A percentile compares a stretch with the other conserved stretches of the same genome.
Evolutionary conservation across 2,113 vertebrate genomes (phyloP).

Genomic region (Thymallus thymallus): DNA sequence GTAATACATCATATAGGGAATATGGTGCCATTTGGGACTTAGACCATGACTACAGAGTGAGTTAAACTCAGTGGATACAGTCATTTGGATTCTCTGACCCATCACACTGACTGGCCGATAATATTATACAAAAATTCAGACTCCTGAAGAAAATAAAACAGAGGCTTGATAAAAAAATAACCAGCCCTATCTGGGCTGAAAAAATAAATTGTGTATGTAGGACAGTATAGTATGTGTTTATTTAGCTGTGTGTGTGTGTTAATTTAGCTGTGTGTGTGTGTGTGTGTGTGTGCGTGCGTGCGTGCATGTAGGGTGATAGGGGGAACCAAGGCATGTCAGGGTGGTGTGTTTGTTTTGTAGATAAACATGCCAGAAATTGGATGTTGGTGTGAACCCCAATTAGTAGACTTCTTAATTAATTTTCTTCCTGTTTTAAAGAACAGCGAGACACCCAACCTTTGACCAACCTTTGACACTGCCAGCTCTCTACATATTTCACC

Average conservation of each 20-base stretch:
- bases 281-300: too few species aligned
- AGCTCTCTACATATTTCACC: background rate
- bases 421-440: conserved; percentile 23
- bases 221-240: background rate
- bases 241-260: background rate
- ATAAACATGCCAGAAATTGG: conserved; percentile 37
- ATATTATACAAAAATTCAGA: conserved; percentile 36
- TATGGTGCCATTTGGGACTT: background rate
- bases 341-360: background rate
- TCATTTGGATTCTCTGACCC: conserved; percentile 27
- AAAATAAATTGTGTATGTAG: conserved; percentile 9
- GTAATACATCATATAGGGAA: too few species aligned
- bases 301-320: background rate
- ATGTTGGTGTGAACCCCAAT: conserved; percentile 26
- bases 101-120: conserved; percentile 23
- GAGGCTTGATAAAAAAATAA: conserved; percentile 29
- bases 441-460: conserved; percentile 7
- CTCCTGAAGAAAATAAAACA: conserved; percentile 25
- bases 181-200: background rate
- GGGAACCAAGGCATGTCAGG: conserved; percentile 32
- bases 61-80: conserved; percentile 20
- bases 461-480: background rate
- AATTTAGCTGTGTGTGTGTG: too few species aligned
- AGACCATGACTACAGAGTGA: too few species aligned
- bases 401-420: conserved; percentile 24